Evolutionary conservation across 2,888 invertebrate genomes (phyloP).

Genomic region (Anthophora plumipes): DNA sequence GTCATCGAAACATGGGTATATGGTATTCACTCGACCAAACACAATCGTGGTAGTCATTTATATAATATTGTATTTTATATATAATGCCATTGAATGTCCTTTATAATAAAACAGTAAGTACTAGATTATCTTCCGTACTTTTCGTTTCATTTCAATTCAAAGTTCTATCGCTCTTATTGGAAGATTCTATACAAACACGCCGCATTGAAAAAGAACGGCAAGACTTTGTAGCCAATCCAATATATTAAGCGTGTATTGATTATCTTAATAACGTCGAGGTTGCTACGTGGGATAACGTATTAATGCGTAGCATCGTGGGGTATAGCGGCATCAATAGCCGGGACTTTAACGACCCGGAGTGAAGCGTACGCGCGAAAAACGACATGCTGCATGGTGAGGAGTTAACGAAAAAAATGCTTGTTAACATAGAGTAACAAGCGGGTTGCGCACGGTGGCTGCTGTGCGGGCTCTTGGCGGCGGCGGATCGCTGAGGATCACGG

Average conservation of each 20-base stretch:
- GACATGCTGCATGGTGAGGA: not conserved
- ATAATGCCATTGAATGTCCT: no score
- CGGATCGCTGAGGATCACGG: conserved; percentile 21
- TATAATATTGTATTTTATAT: no score
- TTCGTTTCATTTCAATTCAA: no score
- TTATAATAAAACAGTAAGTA: no score
- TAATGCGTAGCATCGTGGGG: not conserved
- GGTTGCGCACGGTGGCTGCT: conserved; percentile 5
- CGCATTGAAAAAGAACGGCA: not conserved
- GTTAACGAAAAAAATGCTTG: conserved; percentile 54
- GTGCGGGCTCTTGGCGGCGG: not conserved
- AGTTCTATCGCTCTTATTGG: no score
- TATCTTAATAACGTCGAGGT: conserved; percentile 28
- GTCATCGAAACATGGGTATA: no score
- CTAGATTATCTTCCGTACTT: no score
- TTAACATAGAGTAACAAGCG: conserved; percentile 49
- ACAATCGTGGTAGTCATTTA: no score
- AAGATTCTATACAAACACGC: not conserved
- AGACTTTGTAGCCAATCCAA: not conserved
- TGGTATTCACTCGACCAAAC: no score
- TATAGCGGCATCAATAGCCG: not conserved
- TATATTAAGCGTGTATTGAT: conserved; percentile 31
- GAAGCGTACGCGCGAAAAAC: conserved; percentile 29
- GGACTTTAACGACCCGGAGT: conserved; percentile 11
- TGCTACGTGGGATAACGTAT: conserved; percentile 17